Base-by-base conservation (phyloP, 2,113 vertebrate species). In the Ophthalmolycus amberensis region DNA sequence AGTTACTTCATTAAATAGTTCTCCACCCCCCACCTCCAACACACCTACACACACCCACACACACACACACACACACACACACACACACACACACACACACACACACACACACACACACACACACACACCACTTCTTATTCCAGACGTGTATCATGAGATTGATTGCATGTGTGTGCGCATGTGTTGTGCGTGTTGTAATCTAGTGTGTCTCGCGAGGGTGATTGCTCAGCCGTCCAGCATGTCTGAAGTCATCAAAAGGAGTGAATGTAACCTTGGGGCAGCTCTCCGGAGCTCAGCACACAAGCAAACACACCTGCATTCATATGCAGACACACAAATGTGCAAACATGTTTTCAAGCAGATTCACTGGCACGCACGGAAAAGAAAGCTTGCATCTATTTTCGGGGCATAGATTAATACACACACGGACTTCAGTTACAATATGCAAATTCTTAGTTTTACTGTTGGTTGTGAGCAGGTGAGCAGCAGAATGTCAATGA, bases 201-300 rank as follows among this genome's bases (percentile, higher is more conserved):
- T 82, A 86, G 83, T 82, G 81, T 71, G 86, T 85, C 87, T 91
- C 85, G 64, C 0, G 56, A 79, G 90, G 75, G 89, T 83, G 86
- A 92, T 91, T 90, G 88, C 86, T 90, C 83, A 32, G 84, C 85
- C 84, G 82, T 89, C 84, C 90, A 83, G 85, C 90, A 87, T 87
- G 89, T 90, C 90, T 91, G 77, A 85, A 92, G 89, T 88, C 90
- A 92, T 94, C 90, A 88, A 82, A 89, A 85, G 85, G 81, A 91
- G 79, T 37, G 90, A 86, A 88, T 85, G 87, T 91, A 91, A 94
- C 93, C 91, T 93, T 93, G 90, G 85, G 88, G 88, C 80, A 77
- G 62, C 71, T 81, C 56, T 64, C 58, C n/a, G 42, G 68, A 83
- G 75, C 85, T 67, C 70, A 82, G 46, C 65, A 54, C 44, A 67